Base-by-base conservation (phyloP, 2,113 vertebrate species). In the Triplophysa rosa region DNA sequence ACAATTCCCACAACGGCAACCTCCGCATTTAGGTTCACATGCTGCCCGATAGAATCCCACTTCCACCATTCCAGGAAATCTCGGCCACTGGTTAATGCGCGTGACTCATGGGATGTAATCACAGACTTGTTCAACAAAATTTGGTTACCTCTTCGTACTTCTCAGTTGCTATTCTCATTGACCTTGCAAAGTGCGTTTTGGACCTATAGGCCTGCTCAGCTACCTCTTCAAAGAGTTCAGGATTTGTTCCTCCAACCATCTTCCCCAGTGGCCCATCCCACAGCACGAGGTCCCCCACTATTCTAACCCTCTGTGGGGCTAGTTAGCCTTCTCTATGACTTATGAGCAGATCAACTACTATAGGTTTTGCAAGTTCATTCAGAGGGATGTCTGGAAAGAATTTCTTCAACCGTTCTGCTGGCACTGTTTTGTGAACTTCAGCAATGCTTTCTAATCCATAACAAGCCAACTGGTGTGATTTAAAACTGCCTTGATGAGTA, bases 391-490 rank as follows among this genome's bases (percentile, higher is more conserved):
- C 47, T 23, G 61, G 47, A 29, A 80, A 80, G 3, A 72, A 78
- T 26, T 4, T 59, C 2, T 78, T 16, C 17, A 78, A 29, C 14
- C 54, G 37, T 4, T 66, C 11, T 2, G 65, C n/a, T 64, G 42
- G 63, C 12, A 79, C 70, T 2, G 2, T 23, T 2, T 67, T 62
- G 52, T 76, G 47, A 2, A 82, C 26, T 1, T 66, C 40, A 8
- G 80, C 68, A 19, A 82, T 84, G 12, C 24, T 74, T 9, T 82
- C 70, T 1, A 84, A 24, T 4, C 83, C 61, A 59, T 79, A 82
- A 13, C 69, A 84, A 1, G 74, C 45, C 21, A 74, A 29, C 10
- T 80, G 73, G n/a, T 84, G 37, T 13, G 68, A 33, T 21, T 13
- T 61, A 0, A 63, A 11, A 6, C 33, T 71, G 1, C 80, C 80